A percentile compares a stretch with the other conserved stretches of the same genome.
These are phyloP conservation scores for Urophycis tenuis DNA, from an alignment of 2,797 vertebrate genomes.

Conservation along the genomic window DNA sequence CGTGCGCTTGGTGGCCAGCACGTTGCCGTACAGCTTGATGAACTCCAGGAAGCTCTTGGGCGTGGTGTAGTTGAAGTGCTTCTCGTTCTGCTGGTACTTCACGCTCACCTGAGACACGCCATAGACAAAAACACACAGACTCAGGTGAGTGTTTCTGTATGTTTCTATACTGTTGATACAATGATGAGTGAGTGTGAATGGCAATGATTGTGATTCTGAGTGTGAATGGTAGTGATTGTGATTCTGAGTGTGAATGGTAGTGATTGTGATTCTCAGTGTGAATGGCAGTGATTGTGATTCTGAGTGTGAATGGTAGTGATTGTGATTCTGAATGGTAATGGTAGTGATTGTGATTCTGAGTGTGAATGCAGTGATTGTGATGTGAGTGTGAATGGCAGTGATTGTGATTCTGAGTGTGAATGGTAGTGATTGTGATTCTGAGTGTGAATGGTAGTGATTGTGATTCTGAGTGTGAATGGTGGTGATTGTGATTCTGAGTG, in stretches of 20 bases:
- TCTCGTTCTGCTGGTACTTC: slow-evolving; percentile 80
- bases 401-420: background rate
- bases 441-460: background rate
- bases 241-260: background rate
- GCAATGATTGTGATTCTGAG: background rate
- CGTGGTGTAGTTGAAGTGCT: slow-evolving; percentile 78
- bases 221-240: background rate
- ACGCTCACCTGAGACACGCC: slow-evolving; percentile 62
- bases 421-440: background rate
- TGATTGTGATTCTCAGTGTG: background rate
- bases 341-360: background rate
- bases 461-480: background rate
- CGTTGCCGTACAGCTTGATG: slow-evolving; percentile 72
- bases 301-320: background rate
- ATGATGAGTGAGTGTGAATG: no score
- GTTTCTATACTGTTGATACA: background rate
- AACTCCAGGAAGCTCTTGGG: slow-evolving; percentile 83
- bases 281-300: background rate
- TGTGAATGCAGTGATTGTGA: no score
- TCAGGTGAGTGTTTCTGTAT: background rate
- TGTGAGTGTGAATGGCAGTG: no score
- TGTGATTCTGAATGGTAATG: no score
- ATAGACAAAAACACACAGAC: background rate
- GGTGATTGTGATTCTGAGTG: background rate
- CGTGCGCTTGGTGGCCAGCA: slow-evolving; percentile 65